Evolutionary conservation across 2,888 invertebrate species (phyloP).

Genomic region (Drosophila paranaensis): DNA sequence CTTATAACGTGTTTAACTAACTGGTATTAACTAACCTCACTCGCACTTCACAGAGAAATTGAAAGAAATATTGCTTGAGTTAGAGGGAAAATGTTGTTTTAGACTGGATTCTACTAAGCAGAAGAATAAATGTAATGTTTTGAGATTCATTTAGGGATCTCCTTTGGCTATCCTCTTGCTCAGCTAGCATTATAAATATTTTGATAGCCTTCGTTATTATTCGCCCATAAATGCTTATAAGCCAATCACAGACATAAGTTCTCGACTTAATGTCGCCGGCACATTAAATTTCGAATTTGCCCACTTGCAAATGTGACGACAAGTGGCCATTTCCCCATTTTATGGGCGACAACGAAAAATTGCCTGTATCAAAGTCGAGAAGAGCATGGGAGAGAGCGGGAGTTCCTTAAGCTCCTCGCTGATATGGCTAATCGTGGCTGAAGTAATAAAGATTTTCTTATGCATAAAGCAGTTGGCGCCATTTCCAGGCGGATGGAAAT

Average conservation of each 20-base stretch:
- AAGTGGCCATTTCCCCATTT: constrained; percentile 35
- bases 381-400: too few species aligned
- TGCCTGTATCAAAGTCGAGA: constrained; percentile 8
- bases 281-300: constrained; percentile 35
- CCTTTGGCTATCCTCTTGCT: too few species aligned
- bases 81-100: not conserved
- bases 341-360: constrained; percentile 33
- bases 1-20: not conserved
- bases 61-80: too few species aligned
- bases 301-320: constrained; percentile 34
- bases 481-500: constrained; percentile 42
- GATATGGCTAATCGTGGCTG: constrained; percentile 8
- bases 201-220: constrained; percentile 58
- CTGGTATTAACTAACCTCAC: not conserved
- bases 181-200: constrained; percentile 40
- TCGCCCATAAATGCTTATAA: constrained; percentile 45
- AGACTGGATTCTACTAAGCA: not conserved
- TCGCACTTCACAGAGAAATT: not conserved
- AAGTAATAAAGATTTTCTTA: constrained; percentile 27
- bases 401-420: not conserved
- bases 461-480: constrained; percentile 47
- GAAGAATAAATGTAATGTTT: not conserved
- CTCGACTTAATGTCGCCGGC: constrained; percentile 24
- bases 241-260: constrained; percentile 20
- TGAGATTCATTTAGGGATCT: not conserved